Evolutionary conservation across 2,113 vertebrate species (phyloP), one percentile per base, ranked within the genome.

Genomic region (Orthochromis malagaraziensis): DNA sequence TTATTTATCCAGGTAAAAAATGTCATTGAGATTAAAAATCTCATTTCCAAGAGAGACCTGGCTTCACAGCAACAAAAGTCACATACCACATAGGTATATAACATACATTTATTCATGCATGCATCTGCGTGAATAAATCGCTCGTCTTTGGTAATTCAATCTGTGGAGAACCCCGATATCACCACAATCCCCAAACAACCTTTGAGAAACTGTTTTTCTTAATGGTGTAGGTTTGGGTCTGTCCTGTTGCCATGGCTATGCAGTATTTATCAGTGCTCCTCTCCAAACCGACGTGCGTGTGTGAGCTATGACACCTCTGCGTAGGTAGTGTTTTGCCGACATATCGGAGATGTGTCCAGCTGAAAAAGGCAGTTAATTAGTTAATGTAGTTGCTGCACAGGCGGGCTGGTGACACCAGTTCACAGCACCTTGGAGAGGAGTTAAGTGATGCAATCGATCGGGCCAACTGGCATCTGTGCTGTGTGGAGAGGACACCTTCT

Each of bases 361-460:
- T 35, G 55, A 53, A 65, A 81, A 81, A 87, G n/a, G 85, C 81
- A 24, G 42, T 89, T 91, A 82, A 90, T 89, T 87, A 84, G 83
- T 88, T 79, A 53, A 77, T 90, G 89, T 24, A 40, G 87, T 70
- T 77, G 81, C 77, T 26, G 81, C 6, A 14, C 38, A 21, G 80
- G 70, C 54, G 13, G 55, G 57, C 65, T 21, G 80, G 82, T 60
- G 85, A 90, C 86, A 83, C 54, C 7, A 26, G 88, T 84, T 92
- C 86, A 91, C 88, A 17, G 86, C 87, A 81, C 82, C 58, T 68
- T 9, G 31, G 51, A 75, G 93, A 83, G 75, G 75, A 88, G 85
- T 79, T 90, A 88, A 93, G 84, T 58, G 86, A 90, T 70, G 82
- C 82, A 13, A 87, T 92, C 60, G 82, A 91, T 90, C 16, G 40